Base-by-base conservation (phyloP, 2,888 invertebrate species). In the Dasypogon diadema region DNA sequence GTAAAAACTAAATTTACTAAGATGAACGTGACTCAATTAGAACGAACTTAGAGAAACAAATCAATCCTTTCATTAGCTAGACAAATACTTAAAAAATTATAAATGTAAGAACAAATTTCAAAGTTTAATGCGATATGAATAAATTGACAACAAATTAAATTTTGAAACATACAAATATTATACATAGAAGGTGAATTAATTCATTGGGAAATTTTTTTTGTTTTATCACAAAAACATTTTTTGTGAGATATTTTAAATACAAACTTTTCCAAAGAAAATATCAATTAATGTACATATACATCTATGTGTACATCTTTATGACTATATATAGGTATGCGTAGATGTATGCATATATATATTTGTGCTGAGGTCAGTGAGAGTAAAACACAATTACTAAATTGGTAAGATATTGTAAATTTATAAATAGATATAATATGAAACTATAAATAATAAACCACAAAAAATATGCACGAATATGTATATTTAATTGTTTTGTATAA, bases 391-490 rank as follows among this genome's bases (percentile, higher is more conserved):
- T 70, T 70, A 70, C 22, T 54, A 54, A 70, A 70, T 54, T 34
- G 51, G 37, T 70, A 70, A 70, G 70, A 54, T 34, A 70, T 70
- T 70, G 70, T 70, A 70, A 70, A 70, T 70, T 70, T 70, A 70
- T 70, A 70, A 70, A 70, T 70, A 70, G 54, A 54, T 18, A 54
- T 6, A 18, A 54, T 6, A 54, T n/a, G n/a, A 54, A 26, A 70
- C n/a, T n/a, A n/a, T n/a, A 70, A 46, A 46, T 24, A 65, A 10
- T 34, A 70, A 54, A 70, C 42, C 16, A 70, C 51, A 70, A 70
- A 70, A 70, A 70, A 30, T 70, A 54, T 70, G 70, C 70, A 70
- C 70, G 70, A 70, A 70, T 54, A 70, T 70, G 70, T 70, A 70
- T 54, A 70, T 70, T 70, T 70, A 30, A 70, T 70, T 70, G 70